These are phyloP conservation scores for Oedothorax gibbosus DNA, from an alignment of 1,140 invertebrate species.

Conservation along the genomic window DNA sequence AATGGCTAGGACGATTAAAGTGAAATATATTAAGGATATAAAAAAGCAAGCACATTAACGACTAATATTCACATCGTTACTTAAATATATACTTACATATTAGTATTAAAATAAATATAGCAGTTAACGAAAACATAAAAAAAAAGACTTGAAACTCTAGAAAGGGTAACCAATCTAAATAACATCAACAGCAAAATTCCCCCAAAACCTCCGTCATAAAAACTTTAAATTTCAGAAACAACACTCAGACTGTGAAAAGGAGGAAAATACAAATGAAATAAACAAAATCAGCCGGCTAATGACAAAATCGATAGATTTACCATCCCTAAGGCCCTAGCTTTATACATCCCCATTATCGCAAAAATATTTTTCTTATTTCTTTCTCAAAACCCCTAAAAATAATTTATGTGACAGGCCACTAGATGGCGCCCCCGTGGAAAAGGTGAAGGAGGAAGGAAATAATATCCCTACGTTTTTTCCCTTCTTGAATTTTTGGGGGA, in stretches of 20 bases:
- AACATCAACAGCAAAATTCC: too few species aligned
- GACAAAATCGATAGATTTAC: slow-evolving; percentile 38
- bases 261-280: neutral
- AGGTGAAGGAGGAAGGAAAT: slow-evolving; percentile 18
- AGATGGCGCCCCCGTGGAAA: slow-evolving; percentile 31
- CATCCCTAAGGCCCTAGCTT: slow-evolving; percentile 12
- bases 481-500: slow-evolving; percentile 1
- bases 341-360: slow-evolving; percentile 40
- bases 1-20: neutral
- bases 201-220: neutral
- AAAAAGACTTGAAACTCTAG: too few species aligned
- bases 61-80: too few species aligned
- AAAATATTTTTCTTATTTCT: neutral
- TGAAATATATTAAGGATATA: neutral
- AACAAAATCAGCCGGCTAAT: neutral
- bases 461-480: slow-evolving; percentile 17
- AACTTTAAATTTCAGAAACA: neutral
- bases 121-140: too few species aligned
- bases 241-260: neutral
- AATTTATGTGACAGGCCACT: slow-evolving; percentile 25
- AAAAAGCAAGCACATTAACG: slow-evolving; percentile 7
- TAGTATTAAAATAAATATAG: too few species aligned
- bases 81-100: too few species aligned
- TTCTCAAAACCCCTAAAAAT: slow-evolving; percentile 6
- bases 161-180: too few species aligned